Conservation (phyloP, 2,113 vertebrate species). For the Rhabdomys dilectus region DNA sequence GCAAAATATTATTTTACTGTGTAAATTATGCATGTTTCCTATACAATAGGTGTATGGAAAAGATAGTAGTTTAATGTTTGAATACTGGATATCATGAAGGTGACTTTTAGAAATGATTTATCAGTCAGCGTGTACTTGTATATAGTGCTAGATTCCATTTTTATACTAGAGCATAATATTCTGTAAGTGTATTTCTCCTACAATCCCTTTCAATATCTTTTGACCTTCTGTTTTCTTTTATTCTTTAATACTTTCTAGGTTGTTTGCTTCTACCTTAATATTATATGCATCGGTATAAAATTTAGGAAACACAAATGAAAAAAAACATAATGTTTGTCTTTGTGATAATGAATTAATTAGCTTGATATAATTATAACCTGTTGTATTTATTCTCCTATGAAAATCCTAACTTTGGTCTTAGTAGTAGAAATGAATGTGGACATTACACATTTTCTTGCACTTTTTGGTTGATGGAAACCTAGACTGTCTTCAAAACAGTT, state of each 20-base stretch:
- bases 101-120: neutral
- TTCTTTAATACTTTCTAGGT: neutral
- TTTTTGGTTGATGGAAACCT: neutral
- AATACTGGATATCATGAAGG: neutral
- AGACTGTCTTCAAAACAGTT: neutral
- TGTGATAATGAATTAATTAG: neutral
- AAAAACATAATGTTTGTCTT: neutral
- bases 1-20: neutral
- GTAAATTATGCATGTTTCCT: neutral
- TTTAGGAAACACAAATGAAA: neutral
- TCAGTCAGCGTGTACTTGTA: too few relatives aligned
- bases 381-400: neutral
- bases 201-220: neutral
- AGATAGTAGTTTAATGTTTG: neutral
- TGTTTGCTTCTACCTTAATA: neutral
- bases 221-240: neutral
- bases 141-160: neutral
- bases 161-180: neutral
- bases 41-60: neutral
- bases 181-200: neutral
- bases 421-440: neutral
- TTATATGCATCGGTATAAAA: neutral
- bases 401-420: neutral
- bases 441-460: neutral
- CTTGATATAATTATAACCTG: neutral